Percentiles rank a stretch among this genome's conserved stretches.
Evolutionary conservation across 1,140 invertebrate genomes (phyloP).

Genomic region (Alviniconcha marisindica): DNA sequence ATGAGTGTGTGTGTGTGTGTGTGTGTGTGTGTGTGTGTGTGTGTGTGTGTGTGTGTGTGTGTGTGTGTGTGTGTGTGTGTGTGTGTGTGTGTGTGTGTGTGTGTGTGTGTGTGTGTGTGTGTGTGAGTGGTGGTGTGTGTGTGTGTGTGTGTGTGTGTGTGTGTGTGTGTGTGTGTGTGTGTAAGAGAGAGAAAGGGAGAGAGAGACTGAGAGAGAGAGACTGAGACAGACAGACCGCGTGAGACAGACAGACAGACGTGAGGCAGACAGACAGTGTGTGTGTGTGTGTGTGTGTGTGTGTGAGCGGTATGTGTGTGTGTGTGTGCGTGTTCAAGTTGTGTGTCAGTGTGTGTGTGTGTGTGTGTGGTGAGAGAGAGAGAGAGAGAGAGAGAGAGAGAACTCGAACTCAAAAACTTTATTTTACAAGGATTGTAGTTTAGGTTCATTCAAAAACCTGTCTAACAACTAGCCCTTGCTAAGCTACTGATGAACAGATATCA

Average conservation of each 20-base stretch:
- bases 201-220: not conserved
- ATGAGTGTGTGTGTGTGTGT: not conserved
- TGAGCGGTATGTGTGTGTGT: not conserved
- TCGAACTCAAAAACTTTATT: too few relatives aligned
- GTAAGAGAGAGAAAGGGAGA: not conserved
- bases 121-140: not conserved
- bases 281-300: too few relatives aligned
- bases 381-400: too few relatives aligned
- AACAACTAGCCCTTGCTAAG: too few relatives aligned
- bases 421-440: too few relatives aligned
- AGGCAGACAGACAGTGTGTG: too few relatives aligned
- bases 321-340: not conserved
- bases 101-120: not conserved
- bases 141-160: slow-evolving; percentile 1
- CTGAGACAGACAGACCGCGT: not conserved
- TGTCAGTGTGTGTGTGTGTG: too few relatives aligned
- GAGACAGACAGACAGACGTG: not conserved
- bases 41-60: slow-evolving; percentile 9
- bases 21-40: slow-evolving; percentile 10
- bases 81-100: not conserved
- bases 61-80: not conserved
- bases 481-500: too few relatives aligned
- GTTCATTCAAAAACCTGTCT: too few relatives aligned
- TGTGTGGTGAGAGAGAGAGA: too few relatives aligned
- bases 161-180: slow-evolving; percentile 11